phyloP scores from a whole-genome alignment of 64 coral and sea anemone genomes.

The Exaiptasia diaphana region DNA sequence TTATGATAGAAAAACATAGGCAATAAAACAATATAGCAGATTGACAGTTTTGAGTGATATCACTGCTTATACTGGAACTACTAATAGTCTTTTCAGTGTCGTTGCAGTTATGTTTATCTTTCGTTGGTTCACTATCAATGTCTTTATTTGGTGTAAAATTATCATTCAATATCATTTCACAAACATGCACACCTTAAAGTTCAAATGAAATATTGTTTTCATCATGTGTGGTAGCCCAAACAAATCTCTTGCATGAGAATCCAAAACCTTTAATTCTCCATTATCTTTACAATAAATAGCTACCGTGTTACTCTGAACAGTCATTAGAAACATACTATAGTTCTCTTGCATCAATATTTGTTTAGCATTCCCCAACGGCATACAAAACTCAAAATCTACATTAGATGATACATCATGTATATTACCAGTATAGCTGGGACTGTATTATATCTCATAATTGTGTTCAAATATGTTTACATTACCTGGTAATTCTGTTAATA shows the following conservation, averaged over 20 bases:
- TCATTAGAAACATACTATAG: conserved; percentile 54
- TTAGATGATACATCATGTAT: conserved; percentile 30
- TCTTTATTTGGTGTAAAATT: too few relatives aligned
- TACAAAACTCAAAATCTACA: conserved; percentile 11
- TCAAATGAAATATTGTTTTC: too few relatives aligned
- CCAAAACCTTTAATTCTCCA: conserved; percentile 44
- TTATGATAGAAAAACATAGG: conserved; percentile 42
- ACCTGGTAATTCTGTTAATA: conserved; percentile 42
- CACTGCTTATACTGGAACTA: too few relatives aligned
- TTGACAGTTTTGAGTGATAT: too few relatives aligned
- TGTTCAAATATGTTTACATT: conserved; percentile 14
- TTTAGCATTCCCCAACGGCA: conserved; percentile 28
- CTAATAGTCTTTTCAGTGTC: too few relatives aligned
- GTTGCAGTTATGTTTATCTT: too few relatives aligned
- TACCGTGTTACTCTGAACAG: conserved; percentile 41
- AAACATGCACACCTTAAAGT: too few relatives aligned
- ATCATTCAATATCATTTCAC: too few relatives aligned
- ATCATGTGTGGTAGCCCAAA: too few relatives aligned
- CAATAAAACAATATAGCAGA: conserved; percentile 36
- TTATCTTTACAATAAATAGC: conserved; percentile 33
- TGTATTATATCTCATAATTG: conserved; percentile 49
- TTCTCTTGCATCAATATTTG: conserved; percentile 43
- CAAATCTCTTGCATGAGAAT: conserved; percentile 59
- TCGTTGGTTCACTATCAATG: too few relatives aligned
- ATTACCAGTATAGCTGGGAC: conserved; percentile 64